A percentile compares a stretch with the other conserved stretches of the same genome.
Evolutionary conservation across 2,888 invertebrate genomes (phyloP).

Genomic region (Andrena camellia): DNA sequence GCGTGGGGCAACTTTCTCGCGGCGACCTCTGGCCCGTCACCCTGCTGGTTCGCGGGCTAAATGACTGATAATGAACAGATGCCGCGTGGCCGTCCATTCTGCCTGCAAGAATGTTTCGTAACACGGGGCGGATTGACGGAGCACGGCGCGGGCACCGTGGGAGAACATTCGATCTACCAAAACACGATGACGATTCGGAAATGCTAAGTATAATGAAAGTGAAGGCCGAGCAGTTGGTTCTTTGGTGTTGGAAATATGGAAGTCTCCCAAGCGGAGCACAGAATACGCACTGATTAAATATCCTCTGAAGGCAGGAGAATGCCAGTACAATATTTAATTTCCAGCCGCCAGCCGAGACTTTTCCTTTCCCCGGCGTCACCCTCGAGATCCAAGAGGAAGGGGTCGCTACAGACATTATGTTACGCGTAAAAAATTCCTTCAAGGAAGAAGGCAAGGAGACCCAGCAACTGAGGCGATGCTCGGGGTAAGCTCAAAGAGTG

Average conservation of each 20-base stretch:
- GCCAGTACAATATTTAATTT: constrained; percentile 12
- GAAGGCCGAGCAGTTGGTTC: too few species aligned
- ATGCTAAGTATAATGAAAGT: too few species aligned
- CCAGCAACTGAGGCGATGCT: constrained; percentile 12
- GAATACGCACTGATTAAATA: background rate
- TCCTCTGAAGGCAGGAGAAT: background rate
- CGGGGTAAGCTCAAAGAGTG: constrained; percentile 47
- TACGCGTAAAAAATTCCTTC: constrained; percentile 61
- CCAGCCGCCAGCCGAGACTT: background rate
- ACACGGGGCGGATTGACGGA: constrained; percentile 23
- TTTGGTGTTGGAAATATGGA: too few species aligned
- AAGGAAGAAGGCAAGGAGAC: constrained; percentile 32
- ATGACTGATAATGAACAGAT: constrained; percentile 42
- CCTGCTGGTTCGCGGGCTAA: constrained; percentile 24
- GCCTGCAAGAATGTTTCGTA: background rate
- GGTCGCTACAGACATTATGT: constrained; percentile 51
- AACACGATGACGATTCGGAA: too few species aligned
- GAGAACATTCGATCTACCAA: too few species aligned
- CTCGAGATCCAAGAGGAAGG: background rate
- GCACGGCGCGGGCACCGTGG: background rate
- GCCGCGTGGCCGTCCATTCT: background rate
- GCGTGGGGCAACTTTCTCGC: background rate
- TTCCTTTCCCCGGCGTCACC: constrained; percentile 1
- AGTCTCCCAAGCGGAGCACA: too few species aligned
- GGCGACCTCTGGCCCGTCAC: background rate